Evolutionary conservation across 2,888 invertebrate genomes (phyloP).

Genomic region (Electrophaes corylata): DNA sequence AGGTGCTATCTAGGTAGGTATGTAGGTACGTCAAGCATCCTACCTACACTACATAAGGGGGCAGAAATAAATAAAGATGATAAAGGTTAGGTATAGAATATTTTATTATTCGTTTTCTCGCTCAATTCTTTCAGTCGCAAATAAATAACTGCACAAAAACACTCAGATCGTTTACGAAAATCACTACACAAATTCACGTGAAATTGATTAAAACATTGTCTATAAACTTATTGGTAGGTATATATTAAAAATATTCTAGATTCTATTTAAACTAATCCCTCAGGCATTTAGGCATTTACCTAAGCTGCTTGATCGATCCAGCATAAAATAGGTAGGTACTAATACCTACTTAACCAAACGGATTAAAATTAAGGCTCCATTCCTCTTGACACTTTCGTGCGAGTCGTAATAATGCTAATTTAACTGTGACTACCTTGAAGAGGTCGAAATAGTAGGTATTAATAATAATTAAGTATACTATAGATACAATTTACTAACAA

Average conservation of each 20-base stretch:
- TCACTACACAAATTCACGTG: conserved; percentile 42
- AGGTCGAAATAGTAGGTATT: too few relatives aligned
- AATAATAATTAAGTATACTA: too few relatives aligned
- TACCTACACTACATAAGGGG: not conserved
- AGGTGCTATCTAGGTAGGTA: not conserved
- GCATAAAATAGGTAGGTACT: too few relatives aligned
- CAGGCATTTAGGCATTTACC: conserved; percentile 2
- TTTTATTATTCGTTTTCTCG: conserved; percentile 37
- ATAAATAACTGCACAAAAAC: conserved; percentile 58
- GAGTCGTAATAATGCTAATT: too few relatives aligned
- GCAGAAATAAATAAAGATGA: not conserved
- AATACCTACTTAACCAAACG: too few relatives aligned
- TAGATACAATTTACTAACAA: too few relatives aligned
- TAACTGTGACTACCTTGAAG: too few relatives aligned
- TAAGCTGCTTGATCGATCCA: too few relatives aligned
- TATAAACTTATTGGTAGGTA: conserved; percentile 10
- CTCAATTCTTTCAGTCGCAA: conserved; percentile 48
- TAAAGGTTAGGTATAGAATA: conserved; percentile 3
- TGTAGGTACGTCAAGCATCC: not conserved
- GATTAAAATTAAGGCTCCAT: too few relatives aligned
- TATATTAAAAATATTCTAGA: not conserved
- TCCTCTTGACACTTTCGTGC: too few relatives aligned
- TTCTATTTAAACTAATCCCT: not conserved
- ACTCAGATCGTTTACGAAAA: conserved; percentile 61
- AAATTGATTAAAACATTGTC: conserved; percentile 16